Percentiles rank a stretch among this genome's conserved stretches.
Evolutionary conservation across 2,888 invertebrate genomes (phyloP).

Genomic region (Salpingus planirostris): DNA sequence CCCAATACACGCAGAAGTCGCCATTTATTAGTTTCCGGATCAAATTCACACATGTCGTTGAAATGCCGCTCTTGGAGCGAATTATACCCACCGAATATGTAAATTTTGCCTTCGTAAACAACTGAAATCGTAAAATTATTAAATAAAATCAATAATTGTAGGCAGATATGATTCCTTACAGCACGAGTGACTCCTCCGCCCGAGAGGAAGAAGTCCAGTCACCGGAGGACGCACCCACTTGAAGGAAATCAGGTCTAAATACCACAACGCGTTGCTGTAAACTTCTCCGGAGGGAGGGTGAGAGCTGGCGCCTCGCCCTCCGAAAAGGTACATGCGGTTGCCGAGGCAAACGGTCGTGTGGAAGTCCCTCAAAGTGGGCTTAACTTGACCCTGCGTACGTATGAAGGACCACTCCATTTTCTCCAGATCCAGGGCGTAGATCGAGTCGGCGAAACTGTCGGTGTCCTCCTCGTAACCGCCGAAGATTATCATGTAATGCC

Average conservation of each 20-base stretch:
- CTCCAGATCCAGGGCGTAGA: conserved; percentile 64
- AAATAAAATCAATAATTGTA: conserved; percentile 1
- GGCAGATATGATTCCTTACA: conserved; percentile 51
- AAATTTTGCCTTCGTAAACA: conserved; percentile 66
- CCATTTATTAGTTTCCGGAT: conserved; percentile 55
- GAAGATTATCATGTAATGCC: conserved; percentile 77
- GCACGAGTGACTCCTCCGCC: conserved; percentile 84
- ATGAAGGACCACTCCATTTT: conserved; percentile 64
- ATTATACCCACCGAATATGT: conserved; percentile 87
- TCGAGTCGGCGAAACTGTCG: conserved; percentile 70
- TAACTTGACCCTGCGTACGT: conserved; percentile 39
- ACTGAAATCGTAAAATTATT: conserved; percentile 55
- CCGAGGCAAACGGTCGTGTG: conserved; percentile 75
- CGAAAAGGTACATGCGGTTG: conserved; percentile 80
- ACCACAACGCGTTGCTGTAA: conserved; percentile 69
- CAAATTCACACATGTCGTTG: conserved; percentile 73
- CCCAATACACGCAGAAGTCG: conserved; percentile 51
- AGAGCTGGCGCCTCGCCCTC: conserved; percentile 59
- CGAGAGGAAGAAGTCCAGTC: conserved; percentile 60
- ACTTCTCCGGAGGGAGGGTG: conserved; percentile 54
- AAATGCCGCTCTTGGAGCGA: conserved; percentile 67
- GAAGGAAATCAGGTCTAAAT: conserved; percentile 60
- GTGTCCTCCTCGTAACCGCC: conserved; percentile 85
- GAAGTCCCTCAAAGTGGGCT: conserved; percentile 66
- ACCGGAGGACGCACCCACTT: conserved; percentile 59